Conservation (phyloP, 2,797 vertebrate species). For the Pangasius krempfi region DNA sequence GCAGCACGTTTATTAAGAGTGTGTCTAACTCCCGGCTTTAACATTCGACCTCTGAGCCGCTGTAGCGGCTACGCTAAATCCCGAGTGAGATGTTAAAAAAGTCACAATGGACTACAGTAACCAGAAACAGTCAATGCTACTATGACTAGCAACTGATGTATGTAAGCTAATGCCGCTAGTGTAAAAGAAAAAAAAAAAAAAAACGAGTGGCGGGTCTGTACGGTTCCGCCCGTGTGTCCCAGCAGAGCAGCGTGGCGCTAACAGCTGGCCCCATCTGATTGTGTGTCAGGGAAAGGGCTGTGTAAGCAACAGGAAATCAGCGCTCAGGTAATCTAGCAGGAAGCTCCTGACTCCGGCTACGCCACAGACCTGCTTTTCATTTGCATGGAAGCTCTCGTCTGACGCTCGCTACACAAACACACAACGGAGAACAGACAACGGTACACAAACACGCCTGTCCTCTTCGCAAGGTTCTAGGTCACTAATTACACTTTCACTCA, state of each 20-base stretch:
- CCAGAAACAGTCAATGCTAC: too few species aligned
- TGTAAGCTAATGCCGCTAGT: not conserved
- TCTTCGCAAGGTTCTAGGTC: not conserved
- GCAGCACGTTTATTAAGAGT: not conserved
- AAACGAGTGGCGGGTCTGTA: not conserved
- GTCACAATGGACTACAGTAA: not conserved
- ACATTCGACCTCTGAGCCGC: not conserved
- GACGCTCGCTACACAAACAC: slow-evolving; percentile 36
- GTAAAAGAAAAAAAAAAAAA: not conserved
- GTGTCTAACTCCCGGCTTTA: not conserved
- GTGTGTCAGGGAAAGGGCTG: slow-evolving; percentile 53
- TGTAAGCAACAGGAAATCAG: slow-evolving; percentile 60
- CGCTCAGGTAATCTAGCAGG: slow-evolving; percentile 59
- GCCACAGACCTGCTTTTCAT: slow-evolving; percentile 45
- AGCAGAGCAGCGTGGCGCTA: slow-evolving; percentile 26
- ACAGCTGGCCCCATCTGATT: slow-evolving; percentile 51
- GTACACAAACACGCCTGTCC: not conserved
- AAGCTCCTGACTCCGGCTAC: slow-evolving; percentile 35
- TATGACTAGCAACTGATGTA: not conserved
- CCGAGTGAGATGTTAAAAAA: not conserved
- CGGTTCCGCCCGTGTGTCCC: not conserved
- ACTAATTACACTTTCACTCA: not conserved
- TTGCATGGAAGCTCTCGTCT: slow-evolving; percentile 44
- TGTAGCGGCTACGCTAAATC: not conserved
- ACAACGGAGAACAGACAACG: slow-evolving; percentile 21